Evolutionary conservation across 2,797 vertebrate genomes (phyloP), one percentile per base, ranked within the genome.

Genomic region (Phaenicophaeus curvirostris): DNA sequence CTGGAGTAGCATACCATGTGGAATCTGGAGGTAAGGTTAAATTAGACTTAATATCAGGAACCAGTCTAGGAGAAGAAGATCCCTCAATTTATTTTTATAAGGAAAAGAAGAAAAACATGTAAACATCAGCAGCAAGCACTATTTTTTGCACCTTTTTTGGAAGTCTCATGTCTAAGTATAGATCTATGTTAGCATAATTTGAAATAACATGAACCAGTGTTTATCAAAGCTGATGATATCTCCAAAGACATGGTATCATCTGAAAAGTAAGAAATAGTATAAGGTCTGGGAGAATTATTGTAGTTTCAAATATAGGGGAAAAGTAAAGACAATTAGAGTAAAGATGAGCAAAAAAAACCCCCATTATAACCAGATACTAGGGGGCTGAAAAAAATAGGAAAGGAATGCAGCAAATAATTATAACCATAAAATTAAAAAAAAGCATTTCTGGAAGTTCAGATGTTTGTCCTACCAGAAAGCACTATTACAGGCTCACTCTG

Each of bases 161-260:
- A 95, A 69, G 15, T 87, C 39, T 65, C 28, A 31, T 2, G 2
- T 61, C 24, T 87, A 42, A 80, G 25, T 44, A 74, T 24, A 81
- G 31, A 83, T 55, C 18, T 67, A 53, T 39, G 23, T 8, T 23
- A 76, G 35, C n/a, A 72, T 67, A 85, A 89, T 81, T 91, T 95
- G 78, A 89, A 93, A 63, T 69, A 85, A 68, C 27, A 48, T 71
- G 91, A 95, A 58, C 48, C 44, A 80, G 14, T 74, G 25, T 80
- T 91, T 91, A 94, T 91, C 89, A 91, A 76, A 78, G 69, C 8
- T 79, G 67, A 84, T 75, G 55, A 31, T 80, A 66, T 75, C 58
- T 88, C 67, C 30, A 51, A 92, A 91, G 76, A 58, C 7, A 19
- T 18, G 4, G 5, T 80, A 77, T 87, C 51, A n/a, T 1, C 28